phyloP scores from a whole-genome alignment of 2,113 vertebrate genomes.

The Galeopterus variegatus region DNA sequence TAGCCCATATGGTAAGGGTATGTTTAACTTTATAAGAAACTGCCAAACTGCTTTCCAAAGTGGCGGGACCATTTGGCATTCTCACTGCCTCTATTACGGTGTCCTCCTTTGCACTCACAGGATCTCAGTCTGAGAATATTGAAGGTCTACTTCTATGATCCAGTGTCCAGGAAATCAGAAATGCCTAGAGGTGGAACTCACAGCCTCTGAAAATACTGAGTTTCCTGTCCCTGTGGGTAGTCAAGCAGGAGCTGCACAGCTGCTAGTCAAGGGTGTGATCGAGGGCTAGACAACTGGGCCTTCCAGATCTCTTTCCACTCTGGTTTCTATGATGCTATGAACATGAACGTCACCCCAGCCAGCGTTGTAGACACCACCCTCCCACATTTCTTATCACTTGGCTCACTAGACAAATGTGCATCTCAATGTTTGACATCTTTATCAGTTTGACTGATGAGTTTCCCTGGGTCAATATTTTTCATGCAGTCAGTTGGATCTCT shows the following conservation, averaged over 20 bases:
- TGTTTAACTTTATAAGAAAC: neutral
- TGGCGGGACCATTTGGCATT: neutral
- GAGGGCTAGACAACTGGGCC: neutral
- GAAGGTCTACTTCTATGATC: neutral
- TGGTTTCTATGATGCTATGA: neutral
- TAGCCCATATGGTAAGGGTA: neutral
- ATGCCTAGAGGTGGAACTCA: neutral
- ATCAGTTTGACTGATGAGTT: constrained; percentile 71
- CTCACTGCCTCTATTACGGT: neutral
- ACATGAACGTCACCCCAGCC: neutral
- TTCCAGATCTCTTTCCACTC: neutral
- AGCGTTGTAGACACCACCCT: constrained; percentile 46
- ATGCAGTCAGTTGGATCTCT: constrained; percentile 43
- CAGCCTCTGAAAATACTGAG: neutral
- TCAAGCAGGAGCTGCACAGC: neutral
- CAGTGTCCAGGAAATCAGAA: neutral
- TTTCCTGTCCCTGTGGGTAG: neutral
- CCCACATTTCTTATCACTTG: constrained; percentile 55
- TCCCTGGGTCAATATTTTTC: constrained; percentile 68
- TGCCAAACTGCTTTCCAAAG: neutral
- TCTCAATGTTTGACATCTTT: constrained; percentile 66
- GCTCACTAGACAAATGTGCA: constrained; percentile 42
- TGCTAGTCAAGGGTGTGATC: neutral
- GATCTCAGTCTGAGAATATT: neutral
- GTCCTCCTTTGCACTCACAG: neutral